Evolutionary conservation across 2,113 vertebrate species (phyloP), one percentile per base, ranked within the genome.

Genomic region (Nannospalax galili): DNA sequence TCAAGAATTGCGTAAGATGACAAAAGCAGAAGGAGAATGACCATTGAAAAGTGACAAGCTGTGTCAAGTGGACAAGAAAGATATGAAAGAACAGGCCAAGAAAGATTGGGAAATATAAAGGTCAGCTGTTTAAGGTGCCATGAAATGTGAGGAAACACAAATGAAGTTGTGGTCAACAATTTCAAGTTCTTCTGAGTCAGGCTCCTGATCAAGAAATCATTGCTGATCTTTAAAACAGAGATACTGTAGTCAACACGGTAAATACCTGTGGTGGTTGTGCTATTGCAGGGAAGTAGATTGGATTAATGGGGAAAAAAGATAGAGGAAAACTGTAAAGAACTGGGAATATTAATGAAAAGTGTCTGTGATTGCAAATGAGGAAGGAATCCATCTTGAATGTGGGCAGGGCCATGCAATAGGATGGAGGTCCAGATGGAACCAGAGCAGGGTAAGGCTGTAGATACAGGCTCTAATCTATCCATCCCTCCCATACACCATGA

Each of bases 211-310:
- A 22, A 8, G 24, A 28, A 30, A 37, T 72, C 14, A 64, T 1
- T 16, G 24, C 9, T 80, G 26, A 84, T 37, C 2, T 56, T 65
- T 65, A 4, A 30, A 42, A 40, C 0, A 8, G 10, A 58, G 19
- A 48, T 6, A 35, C 32, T 11, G 0, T 48, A 56, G 9, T n/a
- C n/a, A n/a, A 24, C 24, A 52, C 30, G 1, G 48, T n/a, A 28
- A 37, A 11, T 70, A 7, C 4, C 7, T 8, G 14, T n/a, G 19
- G 30, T n/a, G 22, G 3, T n/a, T 4, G 4, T 26, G n/a, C 19
- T 52, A 16, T 4, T 48, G 5, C 1, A 56, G 0, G 11, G 5
- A 37, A 28, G 2, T 0, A 17, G 7, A 1, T 35, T 12, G n/a
- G 5, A 0, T n/a, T 69, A 69, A 8, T 17, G 17, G 2, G 14